Evolutionary conservation across 2,888 invertebrate species (phyloP), one percentile per base, ranked within the genome.

Genomic region (Macrophya annulata): DNA sequence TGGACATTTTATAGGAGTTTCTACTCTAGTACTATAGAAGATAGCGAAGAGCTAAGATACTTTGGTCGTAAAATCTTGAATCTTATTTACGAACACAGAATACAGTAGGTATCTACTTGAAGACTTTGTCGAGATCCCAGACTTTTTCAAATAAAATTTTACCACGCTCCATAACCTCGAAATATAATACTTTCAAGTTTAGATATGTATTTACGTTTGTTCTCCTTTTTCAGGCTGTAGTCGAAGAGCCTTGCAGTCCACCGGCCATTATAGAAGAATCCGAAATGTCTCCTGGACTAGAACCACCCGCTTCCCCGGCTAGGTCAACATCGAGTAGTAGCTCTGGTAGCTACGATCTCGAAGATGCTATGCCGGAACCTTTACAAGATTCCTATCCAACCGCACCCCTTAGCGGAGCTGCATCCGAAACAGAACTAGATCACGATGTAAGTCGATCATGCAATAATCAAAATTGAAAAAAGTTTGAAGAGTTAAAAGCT

Each of bases 311-410:
- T 0, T 92, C 93, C 15, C 91, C 93, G n/a, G 88, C 91, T 6
- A 90, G 91, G 85, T 93, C 93, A 59, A 90, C 91, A 17, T 92
- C 90, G 84, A 93, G 93, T 86, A 93, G 93, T 82, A 93, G 93
- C 87, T 93, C 93, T 21, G 93, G 93, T 31, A 93, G 93, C 85
- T 93, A 93, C 87, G 93, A 93, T 85, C 90, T 93, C 45, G 92
- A 93, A 43, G 93, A 93, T 74, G 92, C 93, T 4, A 91, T 91
- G 91, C 89, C 91, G 6, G 92, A 92, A 85, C 86, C 87, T 10
- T 84, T 86, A 76, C 87, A 88, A 48, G 91, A 92, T 65, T 85
- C 86, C 83, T 90, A 89, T 55, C 88, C 68, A 17, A 89, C 89
- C 21, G 90, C 90, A 62, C 87, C 90, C 12, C 87, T 88, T 17